Evolutionary conservation across 1,140 invertebrate genomes (phyloP), one percentile per base, ranked within the genome.

Genomic region (Doryteuthis pealeii): DNA sequence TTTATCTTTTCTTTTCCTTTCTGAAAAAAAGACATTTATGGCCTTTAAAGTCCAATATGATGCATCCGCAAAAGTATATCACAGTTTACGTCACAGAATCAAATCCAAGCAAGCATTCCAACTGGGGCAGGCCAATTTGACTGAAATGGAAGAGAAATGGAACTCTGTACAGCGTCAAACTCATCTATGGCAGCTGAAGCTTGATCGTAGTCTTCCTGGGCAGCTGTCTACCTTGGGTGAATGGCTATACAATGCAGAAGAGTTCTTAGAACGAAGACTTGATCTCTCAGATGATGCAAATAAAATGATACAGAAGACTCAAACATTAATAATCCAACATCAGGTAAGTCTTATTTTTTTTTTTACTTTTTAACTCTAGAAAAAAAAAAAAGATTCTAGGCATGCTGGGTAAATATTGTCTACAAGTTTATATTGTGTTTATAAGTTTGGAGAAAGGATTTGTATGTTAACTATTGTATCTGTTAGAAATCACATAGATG

Each of bases 221-320:
- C 92, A 93, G 81, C 92, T 98, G 68, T 92, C 93, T 62, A 89
- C 92, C 74, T 91, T 96, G 15, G 95, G 94, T n/a, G 93, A 94
- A 84, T 97, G 96, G 95, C 86, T 98, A 15, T 92, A 93, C 68
- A 91, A 91, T 79, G 96, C 95, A 8, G 96, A 98, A 86, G 92
- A 92, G 81, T 86, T 97, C 65, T 88, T 97, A 30, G 91, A 80
- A 30, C 75, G 79, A 49, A 76, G 82, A 71, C 77, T 80, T 70
- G 80, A 82, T 45, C 22, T 75, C 1, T 49, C 78, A 2, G 79
- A 82, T 33, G 79, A 81, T 65, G 73, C 74, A 12, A 77, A 81
- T 15, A 78, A 86, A 32, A 82, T 83, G 80, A 77, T 82, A 4
- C 66, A 74, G 6, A 70, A 81, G 93, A 94, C 54, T 94, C 97